Evolutionary conservation across 2,888 invertebrate species (phyloP).

Genomic region (Stramonita haemastoma): DNA sequence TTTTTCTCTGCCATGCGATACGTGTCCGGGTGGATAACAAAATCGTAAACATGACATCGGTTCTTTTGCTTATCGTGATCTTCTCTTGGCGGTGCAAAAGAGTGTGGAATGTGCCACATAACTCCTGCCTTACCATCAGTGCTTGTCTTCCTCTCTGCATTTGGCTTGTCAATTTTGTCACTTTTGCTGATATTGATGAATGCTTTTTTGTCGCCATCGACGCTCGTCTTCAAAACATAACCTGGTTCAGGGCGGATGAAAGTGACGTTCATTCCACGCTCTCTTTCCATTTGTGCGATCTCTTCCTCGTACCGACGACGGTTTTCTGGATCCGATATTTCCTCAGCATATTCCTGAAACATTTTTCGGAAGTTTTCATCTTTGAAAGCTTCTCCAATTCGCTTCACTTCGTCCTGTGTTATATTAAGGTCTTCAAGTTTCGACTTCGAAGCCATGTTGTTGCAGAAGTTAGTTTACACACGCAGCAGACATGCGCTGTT

Average conservation of each 20-base stretch:
- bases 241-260: slow-evolving; percentile 94
- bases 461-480: slow-evolving; percentile 54
- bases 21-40: slow-evolving; percentile 93
- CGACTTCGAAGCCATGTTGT: slow-evolving; percentile 64
- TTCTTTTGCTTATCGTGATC: slow-evolving; percentile 87
- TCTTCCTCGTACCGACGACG: slow-evolving; percentile 89
- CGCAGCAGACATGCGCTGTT: slow-evolving; percentile 61
- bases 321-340: slow-evolving; percentile 92
- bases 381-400: slow-evolving; percentile 89
- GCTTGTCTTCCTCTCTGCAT: slow-evolving; percentile 79
- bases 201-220: slow-evolving; percentile 83
- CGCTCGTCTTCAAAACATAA: slow-evolving; percentile 91
- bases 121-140: slow-evolving; percentile 83
- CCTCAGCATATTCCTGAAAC: slow-evolving; percentile 91
- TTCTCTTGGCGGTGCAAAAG: slow-evolving; percentile 88
- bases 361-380: slow-evolving; percentile 92
- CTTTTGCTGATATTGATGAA: slow-evolving; percentile 93
- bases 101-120: slow-evolving; percentile 92
- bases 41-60: slow-evolving; percentile 90
- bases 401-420: slow-evolving; percentile 88
- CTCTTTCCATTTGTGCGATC: slow-evolving; percentile 90
- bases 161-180: slow-evolving; percentile 86
- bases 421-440: slow-evolving; percentile 84
- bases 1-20: slow-evolving; percentile 87
- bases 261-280: slow-evolving; percentile 91